Percentiles rank a stretch among this genome's conserved stretches.
Evolutionary conservation across 2,888 invertebrate genomes (phyloP).

Genomic region (Lasioglossum malachurum): DNA sequence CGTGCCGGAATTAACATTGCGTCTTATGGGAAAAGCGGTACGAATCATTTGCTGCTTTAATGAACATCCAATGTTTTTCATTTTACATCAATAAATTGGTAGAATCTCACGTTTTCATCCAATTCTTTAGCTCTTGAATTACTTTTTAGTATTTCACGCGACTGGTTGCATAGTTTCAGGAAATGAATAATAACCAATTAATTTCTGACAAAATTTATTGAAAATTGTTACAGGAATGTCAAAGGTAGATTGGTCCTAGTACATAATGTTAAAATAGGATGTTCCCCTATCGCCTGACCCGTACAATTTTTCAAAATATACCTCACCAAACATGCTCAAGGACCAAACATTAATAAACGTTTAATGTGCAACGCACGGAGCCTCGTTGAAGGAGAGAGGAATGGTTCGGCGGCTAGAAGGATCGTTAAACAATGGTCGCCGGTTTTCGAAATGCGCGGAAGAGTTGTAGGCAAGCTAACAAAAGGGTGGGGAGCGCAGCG

Average conservation of each 20-base stretch:
- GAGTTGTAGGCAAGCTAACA: conserved; percentile 53
- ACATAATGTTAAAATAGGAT: no score
- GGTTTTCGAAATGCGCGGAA: conserved; percentile 74
- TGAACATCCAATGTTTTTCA: no score
- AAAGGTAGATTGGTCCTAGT: no score
- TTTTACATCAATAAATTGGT: no score
- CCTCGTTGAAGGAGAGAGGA: conserved; percentile 23
- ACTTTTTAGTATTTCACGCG: no score
- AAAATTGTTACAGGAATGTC: background rate
- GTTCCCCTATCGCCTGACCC: background rate
- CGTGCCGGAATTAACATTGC: no score
- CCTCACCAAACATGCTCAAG: background rate
- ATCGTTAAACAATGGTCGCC: conserved; percentile 68
- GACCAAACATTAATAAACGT: background rate
- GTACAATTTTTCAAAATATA: background rate
- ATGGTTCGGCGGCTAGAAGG: conserved; percentile 37
- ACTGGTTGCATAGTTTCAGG: background rate
- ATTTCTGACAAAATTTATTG: background rate
- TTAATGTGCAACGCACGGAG: background rate
- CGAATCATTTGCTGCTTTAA: no score
- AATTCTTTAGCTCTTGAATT: no score
- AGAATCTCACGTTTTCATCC: no score
- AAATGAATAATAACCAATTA: background rate
- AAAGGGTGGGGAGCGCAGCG: conserved; percentile 51
- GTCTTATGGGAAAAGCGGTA: no score